Percentiles rank a stretch among this genome's conserved stretches.
These are phyloP conservation scores for Melieria omissa DNA, from an alignment of 2,888 invertebrate species.

Conservation along the genomic window DNA sequence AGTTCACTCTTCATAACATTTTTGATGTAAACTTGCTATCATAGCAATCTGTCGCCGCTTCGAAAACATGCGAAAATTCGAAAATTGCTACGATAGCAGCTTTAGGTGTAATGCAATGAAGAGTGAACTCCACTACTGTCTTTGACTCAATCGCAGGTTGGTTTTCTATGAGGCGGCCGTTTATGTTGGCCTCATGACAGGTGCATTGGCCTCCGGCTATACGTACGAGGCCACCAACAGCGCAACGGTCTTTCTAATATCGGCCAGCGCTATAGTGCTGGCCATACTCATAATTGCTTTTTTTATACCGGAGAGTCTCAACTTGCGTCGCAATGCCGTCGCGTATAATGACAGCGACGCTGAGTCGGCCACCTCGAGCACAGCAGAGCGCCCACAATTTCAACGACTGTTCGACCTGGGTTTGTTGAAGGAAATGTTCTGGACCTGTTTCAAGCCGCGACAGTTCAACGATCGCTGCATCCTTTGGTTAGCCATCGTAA, in stretches of 20 bases:
- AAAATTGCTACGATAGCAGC: background rate
- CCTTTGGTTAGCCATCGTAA: conserved; percentile 52
- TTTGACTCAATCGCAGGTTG: conserved; percentile 67
- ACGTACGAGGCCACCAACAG: conserved; percentile 66
- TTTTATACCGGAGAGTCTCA: conserved; percentile 59
- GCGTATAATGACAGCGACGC: background rate
- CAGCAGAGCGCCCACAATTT: background rate
- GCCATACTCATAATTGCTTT: conserved; percentile 50
- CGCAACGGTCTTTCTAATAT: conserved; percentile 54
- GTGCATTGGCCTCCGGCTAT: conserved; percentile 71
- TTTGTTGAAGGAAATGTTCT: conserved; percentile 52
- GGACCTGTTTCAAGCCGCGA: conserved; percentile 49
- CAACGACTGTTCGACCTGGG: conserved; percentile 36
- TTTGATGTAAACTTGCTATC: too few relatives aligned
- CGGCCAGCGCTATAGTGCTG: conserved; percentile 48
- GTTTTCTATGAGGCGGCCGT: conserved; percentile 71
- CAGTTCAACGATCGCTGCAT: conserved; percentile 42
- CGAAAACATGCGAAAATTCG: background rate
- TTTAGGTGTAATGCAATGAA: background rate
- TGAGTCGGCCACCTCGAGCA: too few relatives aligned
- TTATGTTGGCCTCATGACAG: conserved; percentile 72
- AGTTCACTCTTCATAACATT: too few relatives aligned
- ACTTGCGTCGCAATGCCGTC: conserved; percentile 4
- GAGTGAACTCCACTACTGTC: background rate
- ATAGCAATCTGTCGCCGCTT: too few relatives aligned